A percentile compares a stretch with the other conserved stretches of the same genome.
These are phyloP conservation scores for Dryadula phaetusa DNA, from an alignment of 2,888 invertebrate species.

Conservation along the genomic window DNA sequence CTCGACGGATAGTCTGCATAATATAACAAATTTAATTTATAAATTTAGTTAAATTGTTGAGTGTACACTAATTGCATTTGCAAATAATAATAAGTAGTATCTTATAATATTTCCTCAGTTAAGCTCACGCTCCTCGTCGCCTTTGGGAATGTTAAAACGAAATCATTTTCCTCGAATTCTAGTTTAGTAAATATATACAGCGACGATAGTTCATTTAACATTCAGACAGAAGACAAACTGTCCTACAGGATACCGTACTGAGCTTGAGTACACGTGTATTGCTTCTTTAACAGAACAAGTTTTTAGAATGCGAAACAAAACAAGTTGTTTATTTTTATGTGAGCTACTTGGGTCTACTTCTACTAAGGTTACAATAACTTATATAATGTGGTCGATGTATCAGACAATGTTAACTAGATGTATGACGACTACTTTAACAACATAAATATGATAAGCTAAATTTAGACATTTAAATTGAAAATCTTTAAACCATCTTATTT, in stretches of 20 bases:
- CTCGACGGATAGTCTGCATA: too few relatives aligned
- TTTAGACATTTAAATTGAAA: too few relatives aligned
- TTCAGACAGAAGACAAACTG: conserved; percentile 51
- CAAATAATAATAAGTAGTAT: background rate
- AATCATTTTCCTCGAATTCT: conserved; percentile 26
- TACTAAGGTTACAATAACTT: background rate
- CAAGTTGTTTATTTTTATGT: conserved; percentile 17
- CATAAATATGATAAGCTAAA: background rate
- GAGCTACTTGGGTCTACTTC: background rate
- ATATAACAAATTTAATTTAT: too few relatives aligned
- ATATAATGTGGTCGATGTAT: background rate
- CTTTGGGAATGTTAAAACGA: background rate
- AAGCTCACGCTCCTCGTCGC: background rate
- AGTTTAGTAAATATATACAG: conserved; percentile 41
- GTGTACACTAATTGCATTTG: background rate
- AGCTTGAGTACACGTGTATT: conserved; percentile 39
- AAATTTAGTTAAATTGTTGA: background rate
- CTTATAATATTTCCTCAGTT: background rate
- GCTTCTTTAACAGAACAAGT: conserved; percentile 14
- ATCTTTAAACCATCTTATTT: background rate
- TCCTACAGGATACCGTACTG: conserved; percentile 40
- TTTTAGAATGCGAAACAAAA: conserved; percentile 20
- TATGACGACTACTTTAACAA: background rate
- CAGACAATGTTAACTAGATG: too few relatives aligned
- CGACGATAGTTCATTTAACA: conserved; percentile 48